Conservation (phyloP, 2,888 invertebrate genomes). For the Nomada ruficornis region DNA sequence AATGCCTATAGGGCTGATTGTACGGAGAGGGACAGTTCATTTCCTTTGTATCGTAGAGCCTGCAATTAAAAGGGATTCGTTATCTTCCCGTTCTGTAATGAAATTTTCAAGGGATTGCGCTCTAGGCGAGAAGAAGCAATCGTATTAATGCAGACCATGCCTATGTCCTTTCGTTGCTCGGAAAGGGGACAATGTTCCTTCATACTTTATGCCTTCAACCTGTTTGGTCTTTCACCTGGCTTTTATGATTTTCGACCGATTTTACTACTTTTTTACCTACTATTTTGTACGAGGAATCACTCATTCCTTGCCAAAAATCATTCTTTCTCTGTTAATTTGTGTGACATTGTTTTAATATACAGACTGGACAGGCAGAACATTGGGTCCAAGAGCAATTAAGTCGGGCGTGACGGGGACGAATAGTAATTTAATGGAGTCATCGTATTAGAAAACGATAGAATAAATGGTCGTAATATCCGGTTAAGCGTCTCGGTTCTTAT, state of each 20-base stretch:
- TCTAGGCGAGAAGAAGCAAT: not conserved
- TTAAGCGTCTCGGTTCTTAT: slow-evolving; percentile 25
- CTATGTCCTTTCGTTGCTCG: not conserved
- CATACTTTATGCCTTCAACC: too few species aligned
- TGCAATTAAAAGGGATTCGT: slow-evolving; percentile 53
- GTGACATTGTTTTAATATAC: not conserved
- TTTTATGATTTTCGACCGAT: too few species aligned
- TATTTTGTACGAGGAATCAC: too few species aligned
- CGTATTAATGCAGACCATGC: not conserved
- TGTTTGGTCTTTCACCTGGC: too few species aligned
- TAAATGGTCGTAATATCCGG: slow-evolving; percentile 22
- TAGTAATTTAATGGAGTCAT: not conserved
- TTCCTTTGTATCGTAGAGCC: slow-evolving; percentile 34
- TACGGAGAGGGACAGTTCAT: slow-evolving; percentile 32
- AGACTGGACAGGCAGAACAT: not conserved
- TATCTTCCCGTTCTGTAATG: slow-evolving; percentile 31
- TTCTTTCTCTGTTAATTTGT: too few species aligned
- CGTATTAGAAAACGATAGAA: slow-evolving; percentile 6
- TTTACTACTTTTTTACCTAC: too few species aligned
- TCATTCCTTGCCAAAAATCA: too few species aligned
- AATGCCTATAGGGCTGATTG: slow-evolving; percentile 21
- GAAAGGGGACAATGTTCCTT: too few species aligned
- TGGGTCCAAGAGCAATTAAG: not conserved
- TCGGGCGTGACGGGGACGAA: not conserved
- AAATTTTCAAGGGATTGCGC: not conserved